Evolutionary conservation across 2,888 invertebrate genomes (phyloP), one percentile per base, ranked within the genome.

Genomic region (Nephrocerus scutellatus): DNA sequence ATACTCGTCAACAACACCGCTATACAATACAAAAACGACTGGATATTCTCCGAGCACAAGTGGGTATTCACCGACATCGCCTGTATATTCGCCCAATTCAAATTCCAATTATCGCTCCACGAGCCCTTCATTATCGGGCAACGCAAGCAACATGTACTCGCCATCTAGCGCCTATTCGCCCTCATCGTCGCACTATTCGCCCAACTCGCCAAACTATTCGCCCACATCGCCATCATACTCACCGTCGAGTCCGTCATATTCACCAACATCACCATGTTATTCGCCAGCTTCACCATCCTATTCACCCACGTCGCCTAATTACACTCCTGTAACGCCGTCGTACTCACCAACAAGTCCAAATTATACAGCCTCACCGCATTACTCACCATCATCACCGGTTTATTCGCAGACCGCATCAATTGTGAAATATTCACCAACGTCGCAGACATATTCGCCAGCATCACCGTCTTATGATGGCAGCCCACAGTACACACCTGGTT

Each of bases 401-500:
- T 84, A 83, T 56, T 84, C 84, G 1, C 80, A 80, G 0, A 85
- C 87, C 12, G 82, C 83, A 30, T 83, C 84, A 21, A 79, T 81
- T 34, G 80, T 81, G 0, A 88, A 82, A 55, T 84, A 84, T 62
- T 84, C 87, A 3, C 87, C 84, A 1, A 82, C 82, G 1, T 83
- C 82, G 3, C 88, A 86, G 2, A 81, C 79, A 50, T 88, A 88
- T 59, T 87, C 87, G 2, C 88, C 91, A 5, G 82, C 84, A 0
- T 83, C 82, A 3, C 90, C 90, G 1, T 84, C 84, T 0, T 79
- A 44, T 79, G 86, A 45, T 80, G 84, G 37, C 1, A 84, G 83
- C 52, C 90, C 89, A 1, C 82, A 80, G 37, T 90, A 89, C 64
- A 84, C 87, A 1, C 91, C 91, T 0, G 85, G 87, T 0, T 84